phyloP scores from a whole-genome alignment of 2,888 invertebrate species.

The Clostera curtula region DNA sequence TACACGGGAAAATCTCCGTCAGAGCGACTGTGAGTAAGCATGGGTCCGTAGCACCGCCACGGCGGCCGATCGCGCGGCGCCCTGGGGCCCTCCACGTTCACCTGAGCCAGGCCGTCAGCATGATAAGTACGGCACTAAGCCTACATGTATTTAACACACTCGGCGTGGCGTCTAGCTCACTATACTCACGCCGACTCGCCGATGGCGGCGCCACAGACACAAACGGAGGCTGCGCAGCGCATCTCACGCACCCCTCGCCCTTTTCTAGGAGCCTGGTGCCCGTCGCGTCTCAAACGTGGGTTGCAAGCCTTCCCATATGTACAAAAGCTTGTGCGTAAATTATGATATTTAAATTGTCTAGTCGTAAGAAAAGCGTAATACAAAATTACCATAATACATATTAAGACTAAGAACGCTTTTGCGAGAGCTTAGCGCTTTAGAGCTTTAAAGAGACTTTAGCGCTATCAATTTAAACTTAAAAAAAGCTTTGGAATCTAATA shows the following conservation, averaged over 20 bases:
- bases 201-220: slow-evolving; percentile 60
- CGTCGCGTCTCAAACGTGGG: slow-evolving; percentile 22
- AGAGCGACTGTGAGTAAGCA: slow-evolving; percentile 89
- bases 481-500: too few species aligned
- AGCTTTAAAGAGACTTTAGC: too few species aligned
- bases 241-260: slow-evolving; percentile 59
- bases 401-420: too few species aligned
- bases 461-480: too few species aligned
- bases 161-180: slow-evolving; percentile 44
- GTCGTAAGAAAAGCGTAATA: too few species aligned
- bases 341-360: slow-evolving; percentile 12
- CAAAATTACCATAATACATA: too few species aligned
- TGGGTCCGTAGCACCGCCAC: slow-evolving; percentile 80
- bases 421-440: too few species aligned
- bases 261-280: slow-evolving; percentile 26
- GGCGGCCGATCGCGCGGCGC: slow-evolving; percentile 67
- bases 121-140: slow-evolving; percentile 45
- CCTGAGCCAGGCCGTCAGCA: slow-evolving; percentile 57
- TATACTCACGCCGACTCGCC: slow-evolving; percentile 46
- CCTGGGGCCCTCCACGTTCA: slow-evolving; percentile 73
- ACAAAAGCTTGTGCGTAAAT: slow-evolving; percentile 13
- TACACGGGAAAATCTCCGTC: slow-evolving; percentile 90
- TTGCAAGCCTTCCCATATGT: slow-evolving; percentile 17
- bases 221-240: slow-evolving; percentile 67
- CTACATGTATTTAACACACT: slow-evolving; percentile 35